A percentile compares a stretch with the other conserved stretches of the same genome.
Evolutionary conservation across 2,113 vertebrate genomes (phyloP).

Genomic region (Chunga burmeisteri): DNA sequence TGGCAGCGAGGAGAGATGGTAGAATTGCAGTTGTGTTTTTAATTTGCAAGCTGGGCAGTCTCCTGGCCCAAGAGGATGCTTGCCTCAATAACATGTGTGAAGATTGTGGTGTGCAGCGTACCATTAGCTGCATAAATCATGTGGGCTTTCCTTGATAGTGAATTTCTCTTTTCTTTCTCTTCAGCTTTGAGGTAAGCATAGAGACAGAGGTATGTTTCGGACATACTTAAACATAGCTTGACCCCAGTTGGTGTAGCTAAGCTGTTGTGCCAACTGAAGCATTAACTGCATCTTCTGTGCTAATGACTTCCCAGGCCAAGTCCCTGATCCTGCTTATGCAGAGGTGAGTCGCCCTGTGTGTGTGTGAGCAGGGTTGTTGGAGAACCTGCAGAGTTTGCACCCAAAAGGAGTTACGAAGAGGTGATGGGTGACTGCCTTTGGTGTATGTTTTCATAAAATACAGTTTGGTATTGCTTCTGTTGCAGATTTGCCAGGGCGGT

Average conservation of each 20-base stretch:
- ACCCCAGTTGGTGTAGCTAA: background rate
- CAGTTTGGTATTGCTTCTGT: background rate
- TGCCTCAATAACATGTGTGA: background rate
- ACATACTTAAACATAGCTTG: background rate
- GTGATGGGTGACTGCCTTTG: background rate
- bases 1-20: background rate
- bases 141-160: background rate
- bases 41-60: background rate
- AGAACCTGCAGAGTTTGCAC: background rate
- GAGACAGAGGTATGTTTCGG: background rate
- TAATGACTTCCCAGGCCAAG: background rate
- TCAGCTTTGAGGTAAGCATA: background rate
- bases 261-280: background rate
- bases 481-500: fast-evolving
- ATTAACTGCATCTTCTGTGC: background rate
- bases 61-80: background rate
- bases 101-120: background rate
- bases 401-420: background rate
- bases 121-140: background rate
- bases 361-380: background rate
- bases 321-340: background rate
- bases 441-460: background rate
- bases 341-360: background rate
- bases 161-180: background rate
- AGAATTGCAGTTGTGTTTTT: background rate